Conservation (phyloP, 2,113 vertebrate genomes). For the Ellobius talpinus region DNA sequence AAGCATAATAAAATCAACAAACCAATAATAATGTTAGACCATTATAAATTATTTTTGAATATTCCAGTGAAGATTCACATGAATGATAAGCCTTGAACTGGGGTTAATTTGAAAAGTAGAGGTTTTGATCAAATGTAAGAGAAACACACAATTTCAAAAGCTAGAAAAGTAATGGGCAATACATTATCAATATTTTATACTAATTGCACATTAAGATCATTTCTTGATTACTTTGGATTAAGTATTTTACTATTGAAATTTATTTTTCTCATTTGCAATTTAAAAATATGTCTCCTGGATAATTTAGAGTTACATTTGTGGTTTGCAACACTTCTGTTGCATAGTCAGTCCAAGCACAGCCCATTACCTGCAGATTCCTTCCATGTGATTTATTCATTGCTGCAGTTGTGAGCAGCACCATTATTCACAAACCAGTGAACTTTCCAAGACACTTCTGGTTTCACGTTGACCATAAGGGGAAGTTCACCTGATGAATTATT, state of each 20-base stretch:
- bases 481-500: constrained; percentile 91
- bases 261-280: not conserved
- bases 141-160: not conserved
- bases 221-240: not conserved
- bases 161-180: not conserved
- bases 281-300: not conserved
- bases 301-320: not conserved
- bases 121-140: not conserved
- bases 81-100: not conserved
- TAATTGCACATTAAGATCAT: not conserved
- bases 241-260: constrained; percentile 25
- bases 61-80: not conserved
- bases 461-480: constrained; percentile 80
- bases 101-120: not conserved
- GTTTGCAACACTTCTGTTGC: not conserved
- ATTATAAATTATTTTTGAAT: constrained; percentile 81
- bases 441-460: constrained; percentile 83
- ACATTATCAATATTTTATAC: not conserved
- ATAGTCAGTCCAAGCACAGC: not conserved
- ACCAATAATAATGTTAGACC: constrained; percentile 47
- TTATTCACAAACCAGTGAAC: constrained; percentile 87
- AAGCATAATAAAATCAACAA: not conserved
- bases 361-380: not conserved
- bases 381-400: constrained; percentile 21
- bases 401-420: constrained; percentile 80